Evolutionary conservation across 2,113 vertebrate species (phyloP).

Genomic region (Misgurnus mizolepis): DNA sequence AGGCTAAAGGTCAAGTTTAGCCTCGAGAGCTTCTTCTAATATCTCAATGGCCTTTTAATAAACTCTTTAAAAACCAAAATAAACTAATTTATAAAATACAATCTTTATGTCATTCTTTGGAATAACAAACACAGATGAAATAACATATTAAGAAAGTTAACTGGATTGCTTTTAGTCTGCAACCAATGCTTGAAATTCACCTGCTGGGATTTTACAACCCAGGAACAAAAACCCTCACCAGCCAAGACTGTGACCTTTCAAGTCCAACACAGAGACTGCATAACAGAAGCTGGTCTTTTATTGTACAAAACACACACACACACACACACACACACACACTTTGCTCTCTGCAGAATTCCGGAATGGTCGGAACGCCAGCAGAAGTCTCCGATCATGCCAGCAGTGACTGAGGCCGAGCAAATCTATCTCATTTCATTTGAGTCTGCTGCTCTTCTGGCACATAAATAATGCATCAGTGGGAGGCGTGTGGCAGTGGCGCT

Average conservation of each 20-base stretch:
- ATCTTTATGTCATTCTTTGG: no score
- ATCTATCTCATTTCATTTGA: constrained; percentile 52
- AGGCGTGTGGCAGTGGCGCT: constrained; percentile 55
- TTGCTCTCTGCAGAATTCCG: constrained; percentile 54
- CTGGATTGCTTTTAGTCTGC: neutral
- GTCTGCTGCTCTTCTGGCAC: constrained; percentile 58
- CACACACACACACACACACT: constrained; percentile 38
- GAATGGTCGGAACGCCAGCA: constrained; percentile 62
- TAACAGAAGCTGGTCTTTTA: constrained; percentile 53
- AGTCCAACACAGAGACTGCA: constrained; percentile 55
- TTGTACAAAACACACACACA: constrained; percentile 32
- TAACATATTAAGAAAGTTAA: neutral
- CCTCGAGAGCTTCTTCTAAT: no score
- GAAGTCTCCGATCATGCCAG: constrained; percentile 59
- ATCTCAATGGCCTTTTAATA: no score
- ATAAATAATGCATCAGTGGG: constrained; percentile 71
- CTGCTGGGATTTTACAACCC: constrained; percentile 30
- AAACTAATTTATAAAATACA: no score
- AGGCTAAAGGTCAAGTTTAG: no score
- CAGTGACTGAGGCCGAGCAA: constrained; percentile 46
- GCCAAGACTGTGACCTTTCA: constrained; percentile 60
- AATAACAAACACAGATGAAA: no score
- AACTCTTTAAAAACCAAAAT: no score
- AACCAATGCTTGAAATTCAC: neutral
- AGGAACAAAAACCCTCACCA: constrained; percentile 44